phyloP scores from a whole-genome alignment of 92 coral and sea anemone genomes.

The Palythoa grandiflora region DNA sequence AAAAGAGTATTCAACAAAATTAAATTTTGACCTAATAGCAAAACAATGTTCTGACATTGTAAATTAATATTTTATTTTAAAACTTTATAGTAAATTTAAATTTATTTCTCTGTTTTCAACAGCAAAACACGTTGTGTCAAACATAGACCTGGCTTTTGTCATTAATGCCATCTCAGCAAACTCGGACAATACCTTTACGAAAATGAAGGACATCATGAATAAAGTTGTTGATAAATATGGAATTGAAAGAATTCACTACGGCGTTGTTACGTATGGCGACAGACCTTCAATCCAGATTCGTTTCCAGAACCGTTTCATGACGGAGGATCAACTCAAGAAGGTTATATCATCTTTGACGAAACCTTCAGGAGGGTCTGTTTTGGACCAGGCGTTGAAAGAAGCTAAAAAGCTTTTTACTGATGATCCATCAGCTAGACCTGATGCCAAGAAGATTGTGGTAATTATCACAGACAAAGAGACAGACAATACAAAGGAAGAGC shows the following conservation, averaged over 20 bases:
- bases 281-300: slow-evolving; percentile 23
- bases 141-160: slow-evolving; percentile 82
- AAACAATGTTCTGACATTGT: too few species aligned
- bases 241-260: slow-evolving; percentile 45
- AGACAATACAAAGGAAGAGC: slow-evolving; percentile 59
- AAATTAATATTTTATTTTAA: background rate
- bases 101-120: background rate
- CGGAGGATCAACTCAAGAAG: slow-evolving; percentile 6
- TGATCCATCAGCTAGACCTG: slow-evolving; percentile 44
- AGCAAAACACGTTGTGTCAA: slow-evolving; percentile 75
- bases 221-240: slow-evolving; percentile 78
- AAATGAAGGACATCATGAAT: slow-evolving; percentile 78
- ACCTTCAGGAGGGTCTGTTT: slow-evolving; percentile 21
- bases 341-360: background rate
- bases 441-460: slow-evolving; percentile 83
- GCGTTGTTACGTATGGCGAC: slow-evolving; percentile 18
- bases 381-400: slow-evolving; percentile 8
- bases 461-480: slow-evolving; percentile 78
- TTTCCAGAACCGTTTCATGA: background rate
- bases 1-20: too few species aligned
- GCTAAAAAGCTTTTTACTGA: slow-evolving; percentile 7
- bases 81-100: background rate
- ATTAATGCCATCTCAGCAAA: slow-evolving; percentile 76
- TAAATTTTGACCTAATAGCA: too few species aligned
- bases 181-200: slow-evolving; percentile 68